A percentile compares a stretch with the other conserved stretches of the same genome.
Evolutionary conservation across 2,113 vertebrate species (phyloP).

Genomic region (Microtus richardsoni): DNA sequence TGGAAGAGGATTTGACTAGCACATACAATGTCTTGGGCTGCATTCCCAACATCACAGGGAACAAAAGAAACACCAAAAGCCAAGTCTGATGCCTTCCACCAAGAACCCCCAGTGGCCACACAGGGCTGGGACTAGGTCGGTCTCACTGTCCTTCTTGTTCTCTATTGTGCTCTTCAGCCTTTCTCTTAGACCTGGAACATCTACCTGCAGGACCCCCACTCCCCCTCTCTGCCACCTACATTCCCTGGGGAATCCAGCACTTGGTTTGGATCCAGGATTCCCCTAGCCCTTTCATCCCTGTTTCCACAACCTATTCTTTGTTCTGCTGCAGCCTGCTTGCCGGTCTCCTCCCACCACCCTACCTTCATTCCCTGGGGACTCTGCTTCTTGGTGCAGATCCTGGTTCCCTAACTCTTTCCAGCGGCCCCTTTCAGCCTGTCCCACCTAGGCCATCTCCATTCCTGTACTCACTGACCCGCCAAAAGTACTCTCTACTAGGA

Average conservation of each 20-base stretch:
- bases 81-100: not conserved
- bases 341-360: not conserved
- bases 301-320: not conserved
- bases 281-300: not conserved
- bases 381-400: not conserved
- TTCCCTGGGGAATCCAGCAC: not conserved
- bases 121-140: not conserved
- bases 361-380: not conserved
- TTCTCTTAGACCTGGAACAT: not conserved
- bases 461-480: not conserved
- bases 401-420: not conserved
- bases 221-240: not conserved
- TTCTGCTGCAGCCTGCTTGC: not conserved
- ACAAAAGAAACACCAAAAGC: not conserved
- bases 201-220: not conserved
- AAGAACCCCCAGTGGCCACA: not conserved
- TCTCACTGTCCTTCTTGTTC: not conserved
- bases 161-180: not conserved
- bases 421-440: not conserved
- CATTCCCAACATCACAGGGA: not conserved
- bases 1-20: not conserved
- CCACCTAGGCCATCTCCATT: not conserved
- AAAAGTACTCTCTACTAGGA: not conserved
- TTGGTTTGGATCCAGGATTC: not conserved
- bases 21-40: not conserved